Evolutionary conservation across 1,140 invertebrate genomes (phyloP), one percentile per base, ranked within the genome.

Genomic region (Drosophila serrata): DNA sequence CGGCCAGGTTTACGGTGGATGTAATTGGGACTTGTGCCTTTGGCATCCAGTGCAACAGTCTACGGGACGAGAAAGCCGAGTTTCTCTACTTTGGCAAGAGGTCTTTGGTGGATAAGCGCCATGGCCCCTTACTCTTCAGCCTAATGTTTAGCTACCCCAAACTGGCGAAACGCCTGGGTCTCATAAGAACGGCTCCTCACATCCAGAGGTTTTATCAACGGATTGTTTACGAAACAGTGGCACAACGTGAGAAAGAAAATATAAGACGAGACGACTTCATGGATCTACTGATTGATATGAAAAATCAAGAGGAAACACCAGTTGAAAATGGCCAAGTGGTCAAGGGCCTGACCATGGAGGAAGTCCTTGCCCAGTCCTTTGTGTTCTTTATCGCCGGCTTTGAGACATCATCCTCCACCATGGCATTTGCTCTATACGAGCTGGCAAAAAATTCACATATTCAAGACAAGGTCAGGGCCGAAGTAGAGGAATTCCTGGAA

Each of bases 11-110:
- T n/a, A 92, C 92, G 1, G 86, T 87, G 0, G 92, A 93, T 69
- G 81, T 92, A 0, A 95, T 96, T 13, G 95, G 94, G 0, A 94
- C 93, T 27, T 94, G 95, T 31, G 95, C 94, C 3, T 95, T 95
- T 80, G 95, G 95, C 1, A 93, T 96, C 3, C 93, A 95, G 42
- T 94, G 94, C 69, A 94, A 95, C 58, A 93, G 94, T 55, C 31
- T 91, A 4, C 68, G 79, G 3, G 92, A 94, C 73, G 90, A 93
- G 0, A 90, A 94, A 6, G 93, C 94, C 0, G 93, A 94, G 75
- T 95, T 95, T 27, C 53, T 75, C 0, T 4, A 45, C 7, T 49
- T 49, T 13, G 72, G 72, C n/a, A 42, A 27, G 81, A 27, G 61
- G 94, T 3, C 80, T 93, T 39, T 75, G 76, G 0, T 42, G 17